These are phyloP conservation scores for human DNA, from an alignment of 2,113 vertebrate genomes.

Conservation along the genomic window GRCh38 chr15:36981501-36982000, in stretches of 20 bases:
- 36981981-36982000: background rate
- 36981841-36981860: too few species aligned
- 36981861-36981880: background rate
- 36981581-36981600: background rate
- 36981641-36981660: background rate
- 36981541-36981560: background rate
- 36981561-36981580: background rate
- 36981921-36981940: background rate
- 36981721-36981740: background rate
- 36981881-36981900: background rate
- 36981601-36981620: background rate
- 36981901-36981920: background rate
- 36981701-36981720: background rate
- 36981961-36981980: background rate
- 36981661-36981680: background rate
- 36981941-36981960: background rate
- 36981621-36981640: background rate
- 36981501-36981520: background rate
- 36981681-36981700: background rate
- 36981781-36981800: background rate
- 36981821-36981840: background rate
- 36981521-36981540: background rate
- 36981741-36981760: background rate
- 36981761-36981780: too few species aligned
- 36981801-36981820: background rate